Evolutionary conservation across 2,888 invertebrate genomes (phyloP).

Genomic region (Ditylenchus weischeri): DNA sequence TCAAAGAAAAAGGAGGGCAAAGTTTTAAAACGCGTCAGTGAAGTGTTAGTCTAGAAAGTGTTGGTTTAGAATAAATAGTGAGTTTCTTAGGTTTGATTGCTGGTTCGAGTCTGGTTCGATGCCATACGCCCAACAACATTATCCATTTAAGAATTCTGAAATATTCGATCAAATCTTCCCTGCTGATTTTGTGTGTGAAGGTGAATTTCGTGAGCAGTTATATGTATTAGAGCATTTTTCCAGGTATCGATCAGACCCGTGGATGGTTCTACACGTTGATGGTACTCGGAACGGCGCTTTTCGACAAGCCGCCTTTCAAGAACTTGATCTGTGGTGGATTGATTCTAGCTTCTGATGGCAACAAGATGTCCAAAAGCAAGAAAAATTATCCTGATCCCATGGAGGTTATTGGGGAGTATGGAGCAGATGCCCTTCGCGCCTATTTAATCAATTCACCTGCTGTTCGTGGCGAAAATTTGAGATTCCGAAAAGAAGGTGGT

Average conservation of each 20-base stretch:
- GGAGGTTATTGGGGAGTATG: constrained; percentile 79
- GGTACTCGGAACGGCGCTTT: constrained; percentile 89
- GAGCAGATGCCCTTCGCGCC: constrained; percentile 90
- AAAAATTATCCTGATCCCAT: constrained; percentile 97
- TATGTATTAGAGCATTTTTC: neutral
- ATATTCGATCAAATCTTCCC: constrained; percentile 87
- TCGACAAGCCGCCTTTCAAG: constrained; percentile 92
- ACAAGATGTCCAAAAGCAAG: constrained; percentile 98
- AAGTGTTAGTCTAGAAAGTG: constrained; percentile 71
- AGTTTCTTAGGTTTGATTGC: constrained; percentile 75
- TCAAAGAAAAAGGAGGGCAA: constrained; percentile 76
- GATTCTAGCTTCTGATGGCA: constrained; percentile 86
- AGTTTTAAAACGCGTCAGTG: constrained; percentile 77
- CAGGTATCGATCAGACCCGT: constrained; percentile 45
- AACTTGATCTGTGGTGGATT: constrained; percentile 94
- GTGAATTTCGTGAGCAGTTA: constrained; percentile 60
- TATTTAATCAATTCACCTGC: constrained; percentile 97
- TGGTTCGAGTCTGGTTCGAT: constrained; percentile 99
- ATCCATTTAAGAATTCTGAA: constrained; percentile 82
- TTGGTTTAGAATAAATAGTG: no score
- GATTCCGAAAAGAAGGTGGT: constrained; percentile 77
- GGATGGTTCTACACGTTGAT: constrained; percentile 85
- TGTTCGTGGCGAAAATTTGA: constrained; percentile 89
- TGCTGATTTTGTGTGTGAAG: constrained; percentile 99
- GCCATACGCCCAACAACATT: constrained; percentile 95